Evolutionary conservation across 2,888 invertebrate species (phyloP).

Genomic region (Amphiduros pacificus): DNA sequence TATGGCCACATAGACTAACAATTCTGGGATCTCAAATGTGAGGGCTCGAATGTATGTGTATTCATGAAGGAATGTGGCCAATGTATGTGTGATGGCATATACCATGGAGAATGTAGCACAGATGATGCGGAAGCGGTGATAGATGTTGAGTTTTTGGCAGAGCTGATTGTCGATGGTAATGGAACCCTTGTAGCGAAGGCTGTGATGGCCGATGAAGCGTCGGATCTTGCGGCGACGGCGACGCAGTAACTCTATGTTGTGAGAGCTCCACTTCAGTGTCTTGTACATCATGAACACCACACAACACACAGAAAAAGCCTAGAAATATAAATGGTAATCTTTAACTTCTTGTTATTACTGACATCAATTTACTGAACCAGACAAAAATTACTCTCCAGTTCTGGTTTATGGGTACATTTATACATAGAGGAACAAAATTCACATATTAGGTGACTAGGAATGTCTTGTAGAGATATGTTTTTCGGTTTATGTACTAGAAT

Average conservation of each 20-base stretch:
- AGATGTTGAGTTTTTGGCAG: conserved; percentile 21
- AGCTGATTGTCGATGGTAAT: conserved; percentile 29
- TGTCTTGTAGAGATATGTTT: no score
- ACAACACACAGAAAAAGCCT: conserved; percentile 29
- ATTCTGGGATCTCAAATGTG: conserved; percentile 22
- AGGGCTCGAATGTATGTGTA: conserved; percentile 26
- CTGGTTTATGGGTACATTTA: no score
- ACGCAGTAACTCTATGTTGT: conserved; percentile 27
- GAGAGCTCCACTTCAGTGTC: conserved; percentile 28
- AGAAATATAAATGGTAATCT: not conserved
- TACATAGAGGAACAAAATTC: no score
- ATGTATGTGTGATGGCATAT: conserved; percentile 25
- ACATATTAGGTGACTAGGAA: no score
- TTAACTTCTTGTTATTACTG: not conserved
- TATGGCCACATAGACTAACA: conserved; percentile 22
- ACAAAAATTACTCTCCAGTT: no score
- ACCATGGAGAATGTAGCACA: conserved; percentile 22
- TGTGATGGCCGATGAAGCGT: conserved; percentile 26
- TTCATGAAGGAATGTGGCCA: conserved; percentile 27
- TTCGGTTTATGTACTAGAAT: no score
- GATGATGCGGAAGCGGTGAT: conserved; percentile 21
- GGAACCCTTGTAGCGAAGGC: conserved; percentile 21
- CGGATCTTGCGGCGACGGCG: conserved; percentile 25
- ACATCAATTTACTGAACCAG: not conserved
- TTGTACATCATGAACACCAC: conserved; percentile 30